Base-by-base conservation (phyloP, 1,140 invertebrate species). In the Thalassaphorura encarpata region DNA sequence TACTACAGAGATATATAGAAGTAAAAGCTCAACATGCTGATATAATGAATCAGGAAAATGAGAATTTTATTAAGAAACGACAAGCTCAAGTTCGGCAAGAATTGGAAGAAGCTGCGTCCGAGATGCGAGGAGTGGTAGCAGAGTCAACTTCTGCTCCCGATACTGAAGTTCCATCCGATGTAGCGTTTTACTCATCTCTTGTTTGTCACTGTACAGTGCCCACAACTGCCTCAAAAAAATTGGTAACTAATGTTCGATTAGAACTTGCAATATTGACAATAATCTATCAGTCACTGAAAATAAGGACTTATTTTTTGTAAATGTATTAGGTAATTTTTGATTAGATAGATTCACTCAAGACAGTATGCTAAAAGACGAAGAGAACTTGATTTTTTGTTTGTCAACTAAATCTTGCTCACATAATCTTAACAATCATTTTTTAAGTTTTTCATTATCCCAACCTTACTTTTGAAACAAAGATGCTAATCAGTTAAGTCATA, bases 11-110 rank as follows among this genome's bases (percentile, higher is more conserved):
- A 54, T 80, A 92, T 64, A 91, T 96, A 70, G 84, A 83, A 57
- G 86, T 89, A 64, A 96, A 96, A 77, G 81, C 87, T 16, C 86
- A 87, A 74, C 90, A 94, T 78, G 93, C 91, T 13, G 91, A 96
- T 67, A 85, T 84, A 73, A 80, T 94, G 79, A 94, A 94, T 69
- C 84, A 89, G 74, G 89, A 94, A 73, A 94, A 94, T 77, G 90
- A 94, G 73, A 84, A 85, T 70, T 87, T 89, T 70, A 72, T 91
- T 46, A 69, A 67, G 68, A 69, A 67, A 60, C 80, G 83, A 69
- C 86, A 88, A 71, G 85, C 84, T 49, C 86, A 84, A 73, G 77
- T 95, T 68, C 83, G 87, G 69, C 85, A 88, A 72, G 89, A 96
- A 66, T 73, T 97, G 27, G 89, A 91, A 73, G 92, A 96, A 69